Base-by-base conservation (phyloP, 2,888 invertebrate species). In the Lasioglossum malachurum region DNA sequence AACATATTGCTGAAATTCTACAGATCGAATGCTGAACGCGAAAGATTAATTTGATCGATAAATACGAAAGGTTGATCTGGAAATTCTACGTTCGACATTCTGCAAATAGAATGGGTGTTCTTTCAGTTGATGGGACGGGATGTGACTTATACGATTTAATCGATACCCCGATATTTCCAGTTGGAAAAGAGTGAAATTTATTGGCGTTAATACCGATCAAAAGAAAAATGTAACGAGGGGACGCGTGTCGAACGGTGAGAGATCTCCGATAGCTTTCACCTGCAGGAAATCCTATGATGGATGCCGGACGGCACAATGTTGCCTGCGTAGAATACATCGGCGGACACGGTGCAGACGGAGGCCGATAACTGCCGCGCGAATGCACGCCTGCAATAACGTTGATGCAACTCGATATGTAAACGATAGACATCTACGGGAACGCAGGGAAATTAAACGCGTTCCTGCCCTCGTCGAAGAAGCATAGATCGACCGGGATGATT, bases 251-350 rank as follows among this genome's bases (percentile, higher is more conserved):
- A 60, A 60, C 60, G 60, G 57, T 38, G 46, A 86, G 82, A 83
- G 83, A 83, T 80, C 71, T 72, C 53, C 73, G 73, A 78, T 41
- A 49, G 35, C 46, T 81, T 87, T 90, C 89, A 84, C 84, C 83
- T 79, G 89, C 87, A 90, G 87, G 87, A 95, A 95, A 91, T 96
- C 97, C 8, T 94, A 96, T 89, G 97, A 91, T 91, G 89, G 90
- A 91, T 90, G 85, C 86, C 81, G 23, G 23, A 53, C 10, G 53
- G 82, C 73, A 84, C 86, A 86, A 90, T 85, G 82, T 91, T 87
- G 82, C 64, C 76, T 64, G 75, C 74, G 77, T 86, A 91, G 88
- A 87, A 87, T 88, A 86, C 81, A 72, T 77, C 80, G 82, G 77
- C 87, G 69, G 73, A 74, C 79, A 72, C 78, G 82, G 82, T 80